Evolutionary conservation across 2,888 invertebrate species (phyloP), one percentile per base, ranked within the genome.

Genomic region (Steinernema hermaphroditum): DNA sequence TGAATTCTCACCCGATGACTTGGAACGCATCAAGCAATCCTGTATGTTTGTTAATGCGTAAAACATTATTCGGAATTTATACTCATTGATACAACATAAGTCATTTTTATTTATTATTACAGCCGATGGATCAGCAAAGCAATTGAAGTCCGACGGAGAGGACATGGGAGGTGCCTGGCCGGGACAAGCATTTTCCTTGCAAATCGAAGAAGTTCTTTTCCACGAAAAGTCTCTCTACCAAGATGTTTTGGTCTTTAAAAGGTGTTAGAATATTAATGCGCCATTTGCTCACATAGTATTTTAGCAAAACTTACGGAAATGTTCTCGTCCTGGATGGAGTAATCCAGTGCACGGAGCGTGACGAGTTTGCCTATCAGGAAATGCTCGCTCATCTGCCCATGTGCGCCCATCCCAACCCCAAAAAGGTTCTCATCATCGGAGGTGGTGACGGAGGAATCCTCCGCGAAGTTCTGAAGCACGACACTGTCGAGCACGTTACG

Each of bases 381-480:
- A 96, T 96, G 96, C 93, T 98, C 82, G 91, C 95, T 0, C 94
- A 95, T 87, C 88, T 98, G 62, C 95, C 98, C 0, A 88, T 98
- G 0, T 94, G 93, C 87, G 91, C 92, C 79, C 98, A 98, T 88
- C 92, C 92, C 4, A 91, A 92, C 83, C 98, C 98, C 0, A 91
- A 92, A 86, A 92, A 92, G 81, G 91, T 94, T 1, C 89, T 97
- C 41, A 94, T 97, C 79, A 94, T 98, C 24, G 97, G 98, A 0
- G 98, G 97, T 0, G 98, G 97, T 0, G 97, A 98, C 88, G 98
- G 97, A 0, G 98, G 97, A 0, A 96, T 96, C 2, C 94, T 94
- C 0, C 90, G 97, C 12, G 98, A 98, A 88, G 93, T 96, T 0
- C 91, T 92, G 0, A 97, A 97, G 87, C 95, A 96, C 88, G 93